Evolutionary conservation across 30 jellyfish, hydroid and myxozoan species (phyloP).

Genomic region (Haliclystus octoradiatus): DNA sequence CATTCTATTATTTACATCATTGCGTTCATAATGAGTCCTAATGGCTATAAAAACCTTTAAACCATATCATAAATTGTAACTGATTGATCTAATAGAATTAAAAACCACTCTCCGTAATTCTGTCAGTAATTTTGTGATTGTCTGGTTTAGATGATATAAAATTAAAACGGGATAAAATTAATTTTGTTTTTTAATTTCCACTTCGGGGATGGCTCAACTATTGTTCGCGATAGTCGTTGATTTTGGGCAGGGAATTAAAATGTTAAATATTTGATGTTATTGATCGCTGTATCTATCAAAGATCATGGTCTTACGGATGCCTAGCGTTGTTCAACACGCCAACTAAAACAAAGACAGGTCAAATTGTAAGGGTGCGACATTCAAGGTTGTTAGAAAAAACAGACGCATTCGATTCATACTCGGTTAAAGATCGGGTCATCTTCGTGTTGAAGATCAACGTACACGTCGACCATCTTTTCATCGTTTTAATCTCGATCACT

Average conservation of each 20-base stretch:
- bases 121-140: too few species aligned
- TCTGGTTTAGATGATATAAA: too few species aligned
- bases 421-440: not conserved
- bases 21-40: too few species aligned
- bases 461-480: conserved; percentile 1
- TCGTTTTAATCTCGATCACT: too few species aligned
- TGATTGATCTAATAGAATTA: too few species aligned
- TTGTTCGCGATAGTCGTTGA: not conserved
- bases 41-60: too few species aligned
- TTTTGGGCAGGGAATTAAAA: not conserved
- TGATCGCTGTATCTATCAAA: conserved; percentile 11
- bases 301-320: conserved; percentile 24
- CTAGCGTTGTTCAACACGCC: conserved; percentile 43
- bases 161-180: too few species aligned
- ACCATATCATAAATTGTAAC: too few species aligned
- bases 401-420: not conserved
- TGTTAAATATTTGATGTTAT: conserved; percentile 36
- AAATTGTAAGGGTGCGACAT: conserved; percentile 22
- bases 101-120: too few species aligned
- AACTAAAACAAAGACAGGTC: conserved; percentile 34
- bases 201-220: not conserved
- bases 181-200: not conserved
- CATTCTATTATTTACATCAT: too few species aligned
- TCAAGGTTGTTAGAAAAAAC: conserved; percentile 18
- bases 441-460: not conserved